Evolutionary conservation across 2,888 invertebrate genomes (phyloP), one percentile per base, ranked within the genome.

Genomic region (Thereva nobilitata): DNA sequence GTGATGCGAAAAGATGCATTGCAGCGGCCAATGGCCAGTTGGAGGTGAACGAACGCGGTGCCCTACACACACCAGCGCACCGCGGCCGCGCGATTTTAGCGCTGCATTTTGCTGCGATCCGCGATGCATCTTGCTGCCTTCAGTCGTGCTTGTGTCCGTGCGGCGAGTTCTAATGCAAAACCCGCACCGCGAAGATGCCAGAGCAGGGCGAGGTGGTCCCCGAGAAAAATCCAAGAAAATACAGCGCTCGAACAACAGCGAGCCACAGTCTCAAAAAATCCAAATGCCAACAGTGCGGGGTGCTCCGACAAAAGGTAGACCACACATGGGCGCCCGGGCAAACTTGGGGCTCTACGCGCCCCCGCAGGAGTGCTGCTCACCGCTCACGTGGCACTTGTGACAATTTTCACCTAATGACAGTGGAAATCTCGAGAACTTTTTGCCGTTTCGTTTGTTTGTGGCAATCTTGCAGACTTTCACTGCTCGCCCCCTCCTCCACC

Each of bases 21-120:
- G 71, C 71, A 72, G 72, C 74, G 74, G 73, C 74, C 74, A 74
- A 72, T 73, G 73, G 74, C 74, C 74, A 74, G 73, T 73, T 71
- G 71, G 71, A 74, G 74, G 73, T 74, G 73, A 74, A 74, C 72
- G 73, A 74, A 73, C 74, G 74, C 72, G 72, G 70, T 72, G 73
- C 73, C 73, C 74, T 73, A 73, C 73, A 74, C 73, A 73, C 67
- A 73, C 72, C 34, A 50, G 5, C 35, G 61, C 23, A 50, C 9
- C 50, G 61, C 23, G 23, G 23, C 23, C 23, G 23, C 23, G 23
- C 23, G 23, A 23, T 23, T 23, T 23, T 23, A 23, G 23, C 23
- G 23, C 23, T 57, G 44, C 37, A 45, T 45, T 42, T 44, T 6
- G 44, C 44, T 34, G 34, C 8, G 57, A 42, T 34, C 45, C 8